Evolutionary conservation across 2,113 vertebrate genomes (phyloP), one percentile per base, ranked within the genome.

Genomic region (Seriola aureovittata): DNA sequence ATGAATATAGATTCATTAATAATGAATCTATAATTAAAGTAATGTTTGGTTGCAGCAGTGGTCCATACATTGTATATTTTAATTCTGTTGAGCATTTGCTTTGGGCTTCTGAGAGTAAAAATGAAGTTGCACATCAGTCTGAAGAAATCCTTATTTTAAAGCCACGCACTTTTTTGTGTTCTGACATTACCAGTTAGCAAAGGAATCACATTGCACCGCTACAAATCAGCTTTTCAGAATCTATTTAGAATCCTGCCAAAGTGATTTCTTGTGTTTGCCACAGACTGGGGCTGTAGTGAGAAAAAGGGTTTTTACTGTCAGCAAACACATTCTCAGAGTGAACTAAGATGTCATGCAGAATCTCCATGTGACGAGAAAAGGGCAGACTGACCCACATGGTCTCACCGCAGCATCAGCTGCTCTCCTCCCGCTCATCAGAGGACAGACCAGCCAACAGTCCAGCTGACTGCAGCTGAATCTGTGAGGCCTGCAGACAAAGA

Each of bases 401-500:
- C 71, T 59, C 72, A 8, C 59, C 84, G 7, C 71, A 50, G 13
- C 55, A 68, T 87, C 89, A 88, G 79, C 89, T 91, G 86, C 76
- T 80, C 72, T 63, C 64, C 79, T 70, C 65, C 66, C 19, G 71
- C 70, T 54, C 19, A 34, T 36, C 80, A 57, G 23, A 57, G 44
- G 58, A 32, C 55, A 19, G 8, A 19, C 34, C 68, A 12, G 46
- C 44, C 54, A 71, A 3, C 59, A 38, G 50, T 29, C 60, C 60
- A 12, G 34, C 60, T 4, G 38, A 36, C 65, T n/a, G 58, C 36
- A 8, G 40, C 34, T 32, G 13, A 80, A 80, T 65, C 38, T 32
- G 71, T 29, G 57, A 76, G 46, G 38, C 65, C 73, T 19, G 34
- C 29, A 63, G 14, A 88, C 75, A 80, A 38, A 73, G 68, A 21